These are phyloP conservation scores for Catostylus mosaicus DNA, from an alignment of 30 jellyfish, hydroid and myxozoan species.

Conservation along the genomic window DNA sequence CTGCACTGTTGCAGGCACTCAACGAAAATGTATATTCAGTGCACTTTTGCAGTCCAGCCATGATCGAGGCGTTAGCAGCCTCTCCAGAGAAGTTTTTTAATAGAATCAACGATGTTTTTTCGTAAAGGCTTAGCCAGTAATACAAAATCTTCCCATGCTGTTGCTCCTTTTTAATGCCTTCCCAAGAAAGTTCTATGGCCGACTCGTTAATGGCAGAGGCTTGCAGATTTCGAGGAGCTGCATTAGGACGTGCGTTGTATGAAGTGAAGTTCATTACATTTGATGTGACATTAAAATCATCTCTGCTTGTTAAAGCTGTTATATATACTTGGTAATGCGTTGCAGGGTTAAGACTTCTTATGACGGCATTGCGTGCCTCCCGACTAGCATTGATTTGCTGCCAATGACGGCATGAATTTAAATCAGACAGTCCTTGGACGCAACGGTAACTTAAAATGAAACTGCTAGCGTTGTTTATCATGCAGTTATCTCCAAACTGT, in stretches of 20 bases:
- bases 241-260: conserved; percentile 14
- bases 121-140: background rate
- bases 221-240: conserved; percentile 2
- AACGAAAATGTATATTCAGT: conserved; percentile 18
- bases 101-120: background rate
- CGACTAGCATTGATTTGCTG: background rate
- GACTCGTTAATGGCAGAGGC: conserved; percentile 4
- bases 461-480: conserved; percentile 19
- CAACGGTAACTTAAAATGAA: conserved; percentile 25
- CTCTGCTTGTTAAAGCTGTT: conserved; percentile 25
- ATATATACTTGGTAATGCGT: conserved; percentile 24
- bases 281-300: conserved; percentile 38
- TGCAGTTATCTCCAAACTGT: conserved; percentile 30
- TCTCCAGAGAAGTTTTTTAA: background rate
- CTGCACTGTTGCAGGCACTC: conserved; percentile 52
- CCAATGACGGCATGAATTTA: conserved; percentile 8
- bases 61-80: background rate
- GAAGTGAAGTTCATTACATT: conserved; percentile 5
- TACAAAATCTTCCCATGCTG: conserved; percentile 30
- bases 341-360: conserved; percentile 44
- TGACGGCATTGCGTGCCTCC: background rate
- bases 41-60: conserved; percentile 37
- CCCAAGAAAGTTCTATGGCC: conserved; percentile 43
- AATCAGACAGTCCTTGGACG: conserved; percentile 34
- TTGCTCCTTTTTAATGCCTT: background rate